Conservation (phyloP, 1,140 invertebrate species). For the Ladona fulva region DNA sequence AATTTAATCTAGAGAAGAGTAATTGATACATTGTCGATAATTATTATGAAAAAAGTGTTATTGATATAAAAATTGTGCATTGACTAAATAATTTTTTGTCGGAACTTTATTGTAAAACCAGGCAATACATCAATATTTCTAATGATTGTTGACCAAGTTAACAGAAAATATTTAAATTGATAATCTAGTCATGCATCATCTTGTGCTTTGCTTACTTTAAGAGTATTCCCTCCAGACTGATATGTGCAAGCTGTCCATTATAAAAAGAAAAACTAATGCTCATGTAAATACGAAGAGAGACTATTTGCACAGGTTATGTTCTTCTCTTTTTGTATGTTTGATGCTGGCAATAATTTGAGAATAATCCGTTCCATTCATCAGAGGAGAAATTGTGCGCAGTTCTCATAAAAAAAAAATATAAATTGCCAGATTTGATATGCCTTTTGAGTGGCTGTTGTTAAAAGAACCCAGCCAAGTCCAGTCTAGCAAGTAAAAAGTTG, state of each 20-base stretch:
- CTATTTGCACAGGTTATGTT: background rate
- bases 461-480: background rate
- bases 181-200: constrained; percentile 5
- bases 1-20: background rate
- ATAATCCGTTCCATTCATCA: constrained; percentile 5
- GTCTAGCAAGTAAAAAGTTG: background rate
- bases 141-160: constrained; percentile 1
- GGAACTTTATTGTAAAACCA: background rate
- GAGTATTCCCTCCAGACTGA: constrained; percentile 3
- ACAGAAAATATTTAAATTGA: constrained; percentile 1
- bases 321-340: constrained; percentile 7
- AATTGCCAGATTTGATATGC: background rate
- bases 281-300: constrained; percentile 5
- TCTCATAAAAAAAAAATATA: background rate
- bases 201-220: constrained; percentile 7
- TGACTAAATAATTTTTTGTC: constrained; percentile 5
- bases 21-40: background rate
- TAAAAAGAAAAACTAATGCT: background rate
- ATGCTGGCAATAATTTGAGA: constrained; percentile 9
- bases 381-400: background rate
- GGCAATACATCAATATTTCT: constrained; percentile 10
- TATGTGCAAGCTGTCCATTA: background rate
- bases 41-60: background rate
- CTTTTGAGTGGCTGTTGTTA: background rate
- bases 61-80: background rate